Percentiles rank a stretch among this genome's conserved stretches.
Conservation (phyloP, 1,140 invertebrate species). For the Drosophila sechellia region DNA sequence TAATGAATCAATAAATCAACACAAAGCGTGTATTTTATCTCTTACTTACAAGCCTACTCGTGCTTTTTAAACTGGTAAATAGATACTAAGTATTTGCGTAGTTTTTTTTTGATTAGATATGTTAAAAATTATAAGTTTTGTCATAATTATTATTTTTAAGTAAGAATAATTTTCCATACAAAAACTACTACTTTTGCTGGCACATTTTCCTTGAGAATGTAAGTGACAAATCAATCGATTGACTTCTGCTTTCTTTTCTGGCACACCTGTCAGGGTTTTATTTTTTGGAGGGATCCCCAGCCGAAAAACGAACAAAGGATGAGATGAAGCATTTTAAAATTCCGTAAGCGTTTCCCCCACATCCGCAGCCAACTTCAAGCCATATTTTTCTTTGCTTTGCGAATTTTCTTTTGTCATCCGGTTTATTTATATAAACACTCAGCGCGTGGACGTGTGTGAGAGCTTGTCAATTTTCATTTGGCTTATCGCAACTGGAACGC, state of each 20-base stretch:
- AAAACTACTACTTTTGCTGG: not conserved
- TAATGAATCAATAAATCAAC: slow-evolving; percentile 11
- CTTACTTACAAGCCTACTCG: not conserved
- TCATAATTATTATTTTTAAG: not conserved
- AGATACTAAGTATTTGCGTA: too few species aligned
- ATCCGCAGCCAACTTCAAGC: slow-evolving; percentile 10
- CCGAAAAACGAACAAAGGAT: slow-evolving; percentile 22
- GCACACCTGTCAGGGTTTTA: slow-evolving; percentile 21
- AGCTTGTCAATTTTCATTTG: slow-evolving; percentile 70
- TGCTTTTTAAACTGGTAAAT: too few species aligned
- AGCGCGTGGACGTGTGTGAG: slow-evolving; percentile 15
- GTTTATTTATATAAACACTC: slow-evolving; percentile 53
- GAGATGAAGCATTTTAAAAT: slow-evolving; percentile 60
- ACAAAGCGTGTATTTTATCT: too few species aligned
- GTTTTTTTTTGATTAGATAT: too few species aligned
- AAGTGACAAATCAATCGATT: slow-evolving; percentile 52
- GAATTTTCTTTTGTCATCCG: slow-evolving; percentile 53
- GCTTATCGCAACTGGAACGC: slow-evolving; percentile 26
- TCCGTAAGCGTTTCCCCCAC: slow-evolving; percentile 57
- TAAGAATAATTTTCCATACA: not conserved
- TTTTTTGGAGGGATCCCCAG: slow-evolving; percentile 15
- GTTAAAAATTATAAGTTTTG: not conserved
- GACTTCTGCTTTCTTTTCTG: slow-evolving; percentile 11
- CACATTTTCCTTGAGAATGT: not conserved
- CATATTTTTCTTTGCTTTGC: slow-evolving; percentile 20